phyloP scores from a whole-genome alignment of 2,113 vertebrate genomes.

The Zapus hudsonius region DNA sequence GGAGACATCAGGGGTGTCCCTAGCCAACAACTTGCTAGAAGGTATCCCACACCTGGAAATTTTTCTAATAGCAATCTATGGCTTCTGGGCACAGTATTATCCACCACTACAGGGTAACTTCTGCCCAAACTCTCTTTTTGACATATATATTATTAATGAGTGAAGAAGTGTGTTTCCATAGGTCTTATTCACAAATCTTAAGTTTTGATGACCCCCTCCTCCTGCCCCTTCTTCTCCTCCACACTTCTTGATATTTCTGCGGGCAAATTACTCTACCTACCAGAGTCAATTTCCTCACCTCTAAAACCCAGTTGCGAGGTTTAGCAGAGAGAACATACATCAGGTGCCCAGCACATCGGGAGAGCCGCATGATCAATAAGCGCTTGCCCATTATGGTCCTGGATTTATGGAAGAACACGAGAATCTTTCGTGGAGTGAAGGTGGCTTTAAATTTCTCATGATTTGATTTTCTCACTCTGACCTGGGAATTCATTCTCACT shows the following conservation, averaged over 20 bases:
- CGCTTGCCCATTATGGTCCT: conserved; percentile 47
- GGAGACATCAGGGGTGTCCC: too few relatives aligned
- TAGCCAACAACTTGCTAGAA: too few relatives aligned
- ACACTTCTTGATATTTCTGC: neutral
- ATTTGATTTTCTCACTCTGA: conserved; percentile 49
- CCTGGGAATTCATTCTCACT: neutral
- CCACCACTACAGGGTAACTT: too few relatives aligned
- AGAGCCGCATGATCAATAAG: conserved; percentile 56
- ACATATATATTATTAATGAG: too few relatives aligned
- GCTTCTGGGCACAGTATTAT: too few relatives aligned
- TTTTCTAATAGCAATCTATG: too few relatives aligned
- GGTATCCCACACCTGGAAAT: too few relatives aligned
- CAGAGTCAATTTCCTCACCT: conserved; percentile 37
- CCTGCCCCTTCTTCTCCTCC: too few relatives aligned
- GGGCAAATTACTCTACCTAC: neutral
- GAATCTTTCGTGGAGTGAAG: conserved; percentile 48
- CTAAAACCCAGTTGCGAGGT: conserved; percentile 21
- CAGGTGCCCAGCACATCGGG: conserved; percentile 21
- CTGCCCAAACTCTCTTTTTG: too few relatives aligned
- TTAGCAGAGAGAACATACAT: conserved; percentile 10
- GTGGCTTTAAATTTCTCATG: conserved; percentile 59
- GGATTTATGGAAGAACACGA: conserved; percentile 61
- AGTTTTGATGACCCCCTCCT: too few relatives aligned
- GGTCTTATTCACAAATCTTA: too few relatives aligned
- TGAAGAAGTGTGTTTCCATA: too few relatives aligned